Base-by-base conservation (phyloP, 1,140 invertebrate species). In the Drosophila sechellia region DNA sequence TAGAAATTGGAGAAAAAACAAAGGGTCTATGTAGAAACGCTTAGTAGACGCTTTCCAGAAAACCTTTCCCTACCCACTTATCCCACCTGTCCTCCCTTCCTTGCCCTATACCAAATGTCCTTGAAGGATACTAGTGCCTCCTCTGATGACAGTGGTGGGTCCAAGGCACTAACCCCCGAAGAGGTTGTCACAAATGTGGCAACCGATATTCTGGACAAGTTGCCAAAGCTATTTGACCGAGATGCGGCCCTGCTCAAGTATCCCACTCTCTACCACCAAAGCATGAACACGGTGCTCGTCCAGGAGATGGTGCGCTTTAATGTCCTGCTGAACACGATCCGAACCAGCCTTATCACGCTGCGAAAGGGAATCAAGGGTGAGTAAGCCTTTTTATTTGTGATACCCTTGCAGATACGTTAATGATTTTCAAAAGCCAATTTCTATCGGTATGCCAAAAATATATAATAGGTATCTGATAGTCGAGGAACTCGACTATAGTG, bases 221-320 rank as follows among this genome's bases (percentile, higher is more conserved):
- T 99, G 17, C 98, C 97, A 0, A 85, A 93, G 63, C 94, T 96
- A 92, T 96, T 95, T 93, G 94, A 97, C 93, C 91, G 96, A 35
- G 93, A 95, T 81, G 90, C 93, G 35, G 93, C 95, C 54, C 90
- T 95, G 91, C 91, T 94, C 90, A 95, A 96, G 93, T 97, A 97
- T 94, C 95, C 97, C 31, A 96, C 96, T 34, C 93, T 93, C 31
- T 95, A 98, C 93, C 93, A 95, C 91, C 96, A 98, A 92, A 97
- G 96, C 66, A 92, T 92, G 92, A 92, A 94, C 91, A 81, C 94
- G 81, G 97, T 98, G 3, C 93, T 98, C 34, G 96, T 98, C 1
- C 98, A 99, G 93, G 98, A 98, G 94, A 98, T 98, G 95, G 96
- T 95, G 8, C 92, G 97, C 54, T 99, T 98, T 77, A 98, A 98